Conservation (phyloP, 2,113 vertebrate species). For the Ageneiosus marmoratus region DNA sequence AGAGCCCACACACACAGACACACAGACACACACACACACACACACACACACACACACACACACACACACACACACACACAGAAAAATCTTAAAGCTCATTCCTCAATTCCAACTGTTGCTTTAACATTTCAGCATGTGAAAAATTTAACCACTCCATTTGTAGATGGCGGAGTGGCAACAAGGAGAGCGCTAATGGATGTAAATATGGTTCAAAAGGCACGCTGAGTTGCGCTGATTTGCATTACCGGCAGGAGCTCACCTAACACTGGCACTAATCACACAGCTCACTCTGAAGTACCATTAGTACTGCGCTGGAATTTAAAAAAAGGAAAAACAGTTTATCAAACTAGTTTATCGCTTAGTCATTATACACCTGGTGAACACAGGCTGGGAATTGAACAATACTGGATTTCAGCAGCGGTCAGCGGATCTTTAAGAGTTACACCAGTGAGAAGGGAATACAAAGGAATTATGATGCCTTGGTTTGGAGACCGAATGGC, state of each 20-base stretch:
- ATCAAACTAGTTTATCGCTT: constrained; percentile 34
- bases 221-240: constrained; percentile 44
- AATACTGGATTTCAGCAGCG: constrained; percentile 29
- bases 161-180: constrained; percentile 4
- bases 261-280: constrained; percentile 43
- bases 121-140: constrained; percentile 11
- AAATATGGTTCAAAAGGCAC: constrained; percentile 31
- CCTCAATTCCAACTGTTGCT: constrained; percentile 34
- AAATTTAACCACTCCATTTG: constrained; percentile 31
- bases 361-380: constrained; percentile 33
- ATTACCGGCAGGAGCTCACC: constrained; percentile 25
- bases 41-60: constrained; percentile 34
- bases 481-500: constrained; percentile 42
- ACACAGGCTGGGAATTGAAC: constrained; percentile 12
- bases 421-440: constrained; percentile 46
- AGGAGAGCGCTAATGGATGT: constrained; percentile 39
- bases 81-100: neutral
- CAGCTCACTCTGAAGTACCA: constrained; percentile 30
- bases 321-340: constrained; percentile 11
- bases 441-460: constrained; percentile 15
- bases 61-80: constrained; percentile 38
- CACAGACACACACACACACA: constrained; percentile 34
- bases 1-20: constrained; percentile 38
- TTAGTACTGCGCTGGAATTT: constrained; percentile 34
- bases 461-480: constrained; percentile 37